Evolutionary conservation across 2,797 vertebrate genomes (phyloP).

Genomic region (Naso thynnoides): DNA sequence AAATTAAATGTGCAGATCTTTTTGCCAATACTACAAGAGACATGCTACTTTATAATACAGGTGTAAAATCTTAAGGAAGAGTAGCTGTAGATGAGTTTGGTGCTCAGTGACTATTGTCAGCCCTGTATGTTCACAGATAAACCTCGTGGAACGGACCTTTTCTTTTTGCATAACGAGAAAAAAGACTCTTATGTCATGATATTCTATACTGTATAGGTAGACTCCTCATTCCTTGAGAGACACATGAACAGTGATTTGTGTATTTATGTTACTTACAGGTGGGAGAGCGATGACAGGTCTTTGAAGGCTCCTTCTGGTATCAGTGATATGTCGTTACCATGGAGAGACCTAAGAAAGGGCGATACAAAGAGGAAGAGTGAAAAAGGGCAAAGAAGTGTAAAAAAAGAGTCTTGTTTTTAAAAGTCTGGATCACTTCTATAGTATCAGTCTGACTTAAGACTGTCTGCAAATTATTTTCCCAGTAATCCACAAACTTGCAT

Average conservation of each 20-base stretch:
- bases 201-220: conserved; percentile 11
- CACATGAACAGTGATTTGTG: conserved; percentile 2
- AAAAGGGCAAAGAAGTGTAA: conserved; percentile 4
- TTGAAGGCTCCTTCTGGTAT: conserved; percentile 97
- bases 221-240: conserved; percentile 3
- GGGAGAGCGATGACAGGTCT: conserved; percentile 94
- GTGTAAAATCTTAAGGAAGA: background rate
- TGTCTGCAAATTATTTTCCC: background rate
- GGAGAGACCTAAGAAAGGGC: conserved; percentile 89
- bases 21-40: background rate
- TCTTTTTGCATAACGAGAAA: background rate
- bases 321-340: conserved; percentile 96
- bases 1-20: background rate
- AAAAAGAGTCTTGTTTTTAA: conserved; percentile 8
- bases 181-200: conserved; percentile 28
- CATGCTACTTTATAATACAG: background rate
- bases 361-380: conserved; percentile 20
- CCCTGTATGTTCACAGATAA: background rate
- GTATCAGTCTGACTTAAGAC: background rate
- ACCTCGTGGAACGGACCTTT: conserved; percentile 11
- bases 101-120: conserved; percentile 26
- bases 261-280: conserved; percentile 89
- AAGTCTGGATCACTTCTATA: conserved; percentile 12
- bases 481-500: conserved; percentile 3
- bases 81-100: conserved; percentile 1